Conservation (phyloP, 2,113 vertebrate species). For the Raphicerus campestris region DNA sequence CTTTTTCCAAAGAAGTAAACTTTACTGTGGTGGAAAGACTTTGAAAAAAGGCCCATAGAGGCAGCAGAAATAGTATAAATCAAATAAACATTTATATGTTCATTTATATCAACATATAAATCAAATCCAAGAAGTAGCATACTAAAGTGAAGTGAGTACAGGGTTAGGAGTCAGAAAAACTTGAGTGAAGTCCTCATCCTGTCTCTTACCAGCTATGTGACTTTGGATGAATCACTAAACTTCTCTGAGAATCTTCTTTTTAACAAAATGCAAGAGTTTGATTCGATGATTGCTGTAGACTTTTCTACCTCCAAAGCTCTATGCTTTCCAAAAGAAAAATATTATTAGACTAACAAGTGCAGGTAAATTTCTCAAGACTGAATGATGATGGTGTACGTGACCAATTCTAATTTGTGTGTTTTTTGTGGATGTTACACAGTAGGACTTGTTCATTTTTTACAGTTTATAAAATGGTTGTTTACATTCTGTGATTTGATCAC, state of each 20-base stretch:
- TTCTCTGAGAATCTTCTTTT: neutral
- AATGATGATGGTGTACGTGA: neutral
- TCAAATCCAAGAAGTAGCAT: neutral
- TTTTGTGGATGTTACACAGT: neutral
- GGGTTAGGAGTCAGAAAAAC: neutral
- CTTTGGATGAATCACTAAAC: neutral
- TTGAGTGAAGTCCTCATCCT: neutral
- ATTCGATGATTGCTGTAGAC: neutral
- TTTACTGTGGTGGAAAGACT: neutral
- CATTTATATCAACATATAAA: neutral
- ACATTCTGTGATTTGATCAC: neutral
- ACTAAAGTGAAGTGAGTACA: neutral
- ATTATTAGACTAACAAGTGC: conserved; percentile 18
- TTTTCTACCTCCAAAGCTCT: neutral
- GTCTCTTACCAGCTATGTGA: neutral
- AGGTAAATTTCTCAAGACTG: conserved; percentile 26
- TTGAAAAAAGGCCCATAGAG: neutral
- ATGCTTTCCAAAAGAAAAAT: conserved; percentile 56
- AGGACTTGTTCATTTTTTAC: neutral
- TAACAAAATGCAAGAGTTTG: neutral
- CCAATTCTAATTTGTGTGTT: neutral
- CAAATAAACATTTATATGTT: no score
- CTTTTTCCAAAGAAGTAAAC: neutral
- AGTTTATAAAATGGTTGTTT: neutral
- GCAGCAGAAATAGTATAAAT: neutral